Percentiles rank a stretch among this genome's conserved stretches.
Conservation (phyloP, 2,888 invertebrate species). For the Sphaerophoria taeniata region DNA sequence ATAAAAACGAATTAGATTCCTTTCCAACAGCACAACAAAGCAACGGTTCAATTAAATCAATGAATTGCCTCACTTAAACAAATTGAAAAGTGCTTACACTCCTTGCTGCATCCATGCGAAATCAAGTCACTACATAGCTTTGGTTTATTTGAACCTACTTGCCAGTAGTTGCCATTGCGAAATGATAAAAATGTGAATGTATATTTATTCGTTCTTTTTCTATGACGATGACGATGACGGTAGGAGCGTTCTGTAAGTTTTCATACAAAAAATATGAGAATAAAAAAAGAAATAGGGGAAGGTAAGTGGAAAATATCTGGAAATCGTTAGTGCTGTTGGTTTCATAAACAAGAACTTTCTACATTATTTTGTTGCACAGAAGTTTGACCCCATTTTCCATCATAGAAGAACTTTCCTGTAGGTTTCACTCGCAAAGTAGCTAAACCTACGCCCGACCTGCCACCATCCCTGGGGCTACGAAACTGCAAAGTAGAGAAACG, state of each 20-base stretch:
- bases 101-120: slow-evolving; percentile 63
- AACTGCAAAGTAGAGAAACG: slow-evolving; percentile 43
- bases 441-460: slow-evolving; percentile 8
- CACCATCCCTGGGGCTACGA: slow-evolving; percentile 29
- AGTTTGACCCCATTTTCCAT: slow-evolving; percentile 71
- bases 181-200: slow-evolving; percentile 63
- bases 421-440: slow-evolving; percentile 56
- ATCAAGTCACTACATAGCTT: slow-evolving; percentile 54
- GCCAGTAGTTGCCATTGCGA: slow-evolving; percentile 43
- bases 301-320: slow-evolving; percentile 72
- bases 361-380: slow-evolving; percentile 72
- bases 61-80: slow-evolving; percentile 76
- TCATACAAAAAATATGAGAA: slow-evolving; percentile 42
- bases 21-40: slow-evolving; percentile 20
- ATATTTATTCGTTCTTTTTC: slow-evolving; percentile 18
- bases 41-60: slow-evolving; percentile 74
- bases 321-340: slow-evolving; percentile 69
- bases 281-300: slow-evolving; percentile 10
- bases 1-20: slow-evolving; percentile 6
- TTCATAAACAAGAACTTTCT: slow-evolving; percentile 72
- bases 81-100: slow-evolving; percentile 74
- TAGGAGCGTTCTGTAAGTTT: slow-evolving; percentile 4
- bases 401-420: slow-evolving; percentile 60
- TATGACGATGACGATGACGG: neutral
- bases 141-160: slow-evolving; percentile 57